Percentiles rank a stretch among this genome's conserved stretches.
Conservation (phyloP, 2,797 vertebrate species). For the Centroberyx gerrardi region DNA sequence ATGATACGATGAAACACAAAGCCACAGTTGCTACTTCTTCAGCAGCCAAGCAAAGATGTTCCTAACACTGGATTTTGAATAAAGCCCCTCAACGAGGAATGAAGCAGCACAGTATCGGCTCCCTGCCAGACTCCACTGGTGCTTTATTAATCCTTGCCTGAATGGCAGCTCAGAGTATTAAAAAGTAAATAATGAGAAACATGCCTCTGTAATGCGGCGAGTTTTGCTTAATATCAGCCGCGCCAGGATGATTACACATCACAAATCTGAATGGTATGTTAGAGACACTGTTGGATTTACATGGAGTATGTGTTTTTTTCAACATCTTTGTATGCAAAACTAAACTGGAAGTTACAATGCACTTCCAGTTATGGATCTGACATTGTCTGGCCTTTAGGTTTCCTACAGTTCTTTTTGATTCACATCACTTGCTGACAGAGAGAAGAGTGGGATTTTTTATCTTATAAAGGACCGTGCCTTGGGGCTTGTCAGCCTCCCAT, state of each 20-base stretch:
- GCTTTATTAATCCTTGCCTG: constrained; percentile 53
- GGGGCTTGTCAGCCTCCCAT: constrained; percentile 6
- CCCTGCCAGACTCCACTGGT: constrained; percentile 37
- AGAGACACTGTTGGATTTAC: constrained; percentile 25
- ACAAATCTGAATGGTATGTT: constrained; percentile 37
- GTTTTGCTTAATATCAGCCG: constrained; percentile 45
- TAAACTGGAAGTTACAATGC: neutral
- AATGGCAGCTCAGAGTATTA: constrained; percentile 62
- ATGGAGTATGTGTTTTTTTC: constrained; percentile 21
- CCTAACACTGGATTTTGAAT: constrained; percentile 15
- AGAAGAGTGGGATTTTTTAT: neutral
- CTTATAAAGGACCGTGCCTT: neutral
- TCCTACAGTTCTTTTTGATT: constrained; percentile 2
- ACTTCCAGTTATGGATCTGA: neutral
- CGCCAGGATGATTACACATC: constrained; percentile 50
- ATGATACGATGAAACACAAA: neutral
- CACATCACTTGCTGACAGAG: constrained; percentile 12
- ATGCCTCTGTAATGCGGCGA: constrained; percentile 27
- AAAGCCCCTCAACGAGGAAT: constrained; percentile 32
- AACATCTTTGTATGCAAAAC: constrained; percentile 9
- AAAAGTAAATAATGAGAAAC: constrained; percentile 61
- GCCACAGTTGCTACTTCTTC: neutral
- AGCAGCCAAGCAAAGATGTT: neutral
- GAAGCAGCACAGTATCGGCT: constrained; percentile 36
- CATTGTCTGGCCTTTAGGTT: constrained; percentile 19